Evolutionary conservation across 2,888 invertebrate genomes (phyloP), one percentile per base, ranked within the genome.

Genomic region (Leucania comma): DNA sequence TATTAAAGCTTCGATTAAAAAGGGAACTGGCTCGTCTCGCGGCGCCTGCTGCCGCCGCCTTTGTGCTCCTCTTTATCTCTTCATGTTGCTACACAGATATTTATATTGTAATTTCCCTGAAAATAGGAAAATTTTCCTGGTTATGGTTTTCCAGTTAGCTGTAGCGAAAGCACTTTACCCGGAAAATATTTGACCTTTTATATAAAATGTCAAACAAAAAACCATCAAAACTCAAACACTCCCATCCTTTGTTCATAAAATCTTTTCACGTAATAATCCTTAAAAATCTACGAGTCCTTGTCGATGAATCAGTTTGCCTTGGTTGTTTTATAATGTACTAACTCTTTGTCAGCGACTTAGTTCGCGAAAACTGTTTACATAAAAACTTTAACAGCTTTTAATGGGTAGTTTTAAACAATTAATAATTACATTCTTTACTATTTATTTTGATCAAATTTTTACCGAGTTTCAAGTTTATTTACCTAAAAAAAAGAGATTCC

Each of bases 1-100:
- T 76, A 76, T 81, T 76, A 77, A 77, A 69, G 81, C 61, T 68
- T 76, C 78, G 78, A 81, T 76, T 76, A 81, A 81, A 81, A 76
- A 77, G 29, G 62, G 70, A 68, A 76, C 59, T 59, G 57, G 77
- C 77, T 68, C 50, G 26, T 81, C 68, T 68, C 50, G 51, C 24
- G 53, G 67, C 22, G 48, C n/a, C n/a, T n/a, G 12, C 26, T 24
- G 51, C 60, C 38, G 57, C 46, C 61, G 20, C 51, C 32, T 50
- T 53, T 51, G 61, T 62, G 81, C 59, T 67, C 17, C 48, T 53
- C 48, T 79, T 62, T 58, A 73, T 73, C 60, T 75, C 80, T 75
- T 51, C 38, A 67, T 54, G 50, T 22, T 46, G 38, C 22, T 29
- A 26, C 24, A 24, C 26, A 8, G 14, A 51, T 58, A 51, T 80